Percentiles rank a stretch among this genome's conserved stretches.
phyloP scores from a whole-genome alignment of 2,888 invertebrate species.

The Neocrepidodera transversa region DNA sequence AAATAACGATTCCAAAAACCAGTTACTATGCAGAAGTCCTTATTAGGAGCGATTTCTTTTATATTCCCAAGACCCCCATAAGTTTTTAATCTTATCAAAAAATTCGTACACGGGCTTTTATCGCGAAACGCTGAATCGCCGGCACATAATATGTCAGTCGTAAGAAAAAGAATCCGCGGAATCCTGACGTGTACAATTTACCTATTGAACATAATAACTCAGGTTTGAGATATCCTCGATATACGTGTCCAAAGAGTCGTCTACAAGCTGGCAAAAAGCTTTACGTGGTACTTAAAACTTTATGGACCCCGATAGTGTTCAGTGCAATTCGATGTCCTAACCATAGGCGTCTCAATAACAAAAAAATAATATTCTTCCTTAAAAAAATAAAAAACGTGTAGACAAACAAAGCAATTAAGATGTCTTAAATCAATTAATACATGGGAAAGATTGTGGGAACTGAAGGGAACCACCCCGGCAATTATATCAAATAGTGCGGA shows the following conservation, averaged over 20 bases:
- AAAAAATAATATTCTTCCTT: too few species aligned
- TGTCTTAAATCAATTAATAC: conserved; percentile 1
- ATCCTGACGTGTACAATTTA: conserved; percentile 42
- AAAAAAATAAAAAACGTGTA: too few species aligned
- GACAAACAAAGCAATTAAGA: neutral
- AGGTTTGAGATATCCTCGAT: conserved; percentile 45
- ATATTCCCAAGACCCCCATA: neutral
- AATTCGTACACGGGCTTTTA: conserved; percentile 27
- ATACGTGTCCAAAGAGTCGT: conserved; percentile 39
- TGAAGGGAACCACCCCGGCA: conserved; percentile 18
- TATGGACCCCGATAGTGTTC: conserved; percentile 50
- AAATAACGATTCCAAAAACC: too few species aligned
- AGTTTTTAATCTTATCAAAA: conserved; percentile 27
- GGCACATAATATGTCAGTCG: conserved; percentile 29
- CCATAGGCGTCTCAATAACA: conserved; percentile 7
- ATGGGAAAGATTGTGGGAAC: conserved; percentile 19
- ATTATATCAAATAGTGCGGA: conserved; percentile 26
- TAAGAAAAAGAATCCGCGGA: conserved; percentile 37
- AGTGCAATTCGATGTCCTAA: conserved; percentile 47
- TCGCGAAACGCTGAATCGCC: conserved; percentile 22
- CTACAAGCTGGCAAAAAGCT: conserved; percentile 51
- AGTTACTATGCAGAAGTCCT: neutral
- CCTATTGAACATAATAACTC: conserved; percentile 47
- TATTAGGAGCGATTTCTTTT: neutral
- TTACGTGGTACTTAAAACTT: conserved; percentile 53